Conservation (phyloP, 2,888 invertebrate species). For the Drosophila longiperda region DNA sequence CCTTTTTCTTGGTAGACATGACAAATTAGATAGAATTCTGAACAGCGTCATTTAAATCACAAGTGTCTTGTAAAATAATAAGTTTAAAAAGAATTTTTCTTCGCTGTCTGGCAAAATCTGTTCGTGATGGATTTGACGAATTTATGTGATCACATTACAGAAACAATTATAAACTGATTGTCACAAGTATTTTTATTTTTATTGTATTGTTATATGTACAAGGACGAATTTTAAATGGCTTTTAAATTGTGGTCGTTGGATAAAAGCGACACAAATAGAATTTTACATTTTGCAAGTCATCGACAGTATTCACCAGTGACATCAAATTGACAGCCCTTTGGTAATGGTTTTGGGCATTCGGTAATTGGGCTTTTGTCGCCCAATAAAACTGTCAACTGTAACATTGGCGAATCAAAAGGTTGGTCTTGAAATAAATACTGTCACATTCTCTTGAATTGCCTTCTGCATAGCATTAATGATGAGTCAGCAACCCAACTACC, state of each 20-base stretch:
- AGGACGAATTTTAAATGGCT: neutral
- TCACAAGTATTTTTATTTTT: neutral
- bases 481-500: slow-evolving; percentile 15
- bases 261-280: neutral
- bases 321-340: slow-evolving; percentile 16
- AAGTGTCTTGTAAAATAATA: too few relatives aligned
- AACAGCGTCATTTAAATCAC: too few relatives aligned
- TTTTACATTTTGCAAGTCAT: slow-evolving; percentile 12
- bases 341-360: slow-evolving; percentile 1
- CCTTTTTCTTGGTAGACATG: neutral
- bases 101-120: neutral
- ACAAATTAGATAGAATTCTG: neutral
- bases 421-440: slow-evolving; percentile 12
- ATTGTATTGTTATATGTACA: neutral
- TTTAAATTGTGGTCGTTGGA: neutral
- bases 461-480: slow-evolving; percentile 43
- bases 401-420: slow-evolving; percentile 3
- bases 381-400: slow-evolving; percentile 34
- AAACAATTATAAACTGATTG: neutral
- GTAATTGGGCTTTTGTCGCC: slow-evolving; percentile 25
- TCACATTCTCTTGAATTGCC: slow-evolving; percentile 16
- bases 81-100: neutral
- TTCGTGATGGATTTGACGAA: neutral
- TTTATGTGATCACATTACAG: neutral
- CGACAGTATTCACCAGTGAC: neutral